Evolutionary conservation across 2,113 vertebrate genomes (phyloP), one percentile per base, ranked within the genome.

Genomic region (Hemiscyllium ocellatum): DNA sequence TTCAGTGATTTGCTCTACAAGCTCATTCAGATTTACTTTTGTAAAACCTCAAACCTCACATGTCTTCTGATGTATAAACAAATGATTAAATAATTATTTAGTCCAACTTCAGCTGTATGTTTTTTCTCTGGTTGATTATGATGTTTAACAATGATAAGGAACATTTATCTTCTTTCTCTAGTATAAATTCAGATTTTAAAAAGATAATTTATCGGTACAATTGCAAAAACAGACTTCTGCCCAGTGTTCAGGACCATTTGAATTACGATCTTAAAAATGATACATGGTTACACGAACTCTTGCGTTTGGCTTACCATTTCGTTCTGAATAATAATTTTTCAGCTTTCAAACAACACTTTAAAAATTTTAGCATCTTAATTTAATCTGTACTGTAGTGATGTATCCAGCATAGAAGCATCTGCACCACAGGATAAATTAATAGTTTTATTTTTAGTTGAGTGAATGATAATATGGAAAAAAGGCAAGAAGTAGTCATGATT

Each of bases 141-240:
- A 93, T 93, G 89, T 61, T 93, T 93, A 47, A 93, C 89, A 93
- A 93, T 93, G 89, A 93, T 66, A 66, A 37, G 66, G n/a, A n/a
- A 93, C n/a, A 6, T 10, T 68, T 93, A 93, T 93, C 89, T 93
- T 65, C 15, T 65, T 1, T 93, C 65, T 93, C 61, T n/a, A 66
- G 89, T n/a, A 66, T 93, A 93, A 93, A 66, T 93, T 93, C 61
- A 93, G 89, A 93, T 93, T 15, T 66, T 37, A 61, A 93, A 20
- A n/a, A 66, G 89, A 93, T 93, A 93, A 93, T 66, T 66, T 19
- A 33, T 66, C 15, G 68, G 89, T 20, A 37, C 61, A 66, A 33
- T 93, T 93, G 61, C 56, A 65, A 93, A 66, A 66, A 65, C 17
- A 93, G 37, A 68, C 33, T 93, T 68, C 89, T 93, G 61, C 19